A percentile compares a stretch with the other conserved stretches of the same genome.
phyloP scores from a whole-genome alignment of 2,113 vertebrate species.

The Tyrannus savana region DNA sequence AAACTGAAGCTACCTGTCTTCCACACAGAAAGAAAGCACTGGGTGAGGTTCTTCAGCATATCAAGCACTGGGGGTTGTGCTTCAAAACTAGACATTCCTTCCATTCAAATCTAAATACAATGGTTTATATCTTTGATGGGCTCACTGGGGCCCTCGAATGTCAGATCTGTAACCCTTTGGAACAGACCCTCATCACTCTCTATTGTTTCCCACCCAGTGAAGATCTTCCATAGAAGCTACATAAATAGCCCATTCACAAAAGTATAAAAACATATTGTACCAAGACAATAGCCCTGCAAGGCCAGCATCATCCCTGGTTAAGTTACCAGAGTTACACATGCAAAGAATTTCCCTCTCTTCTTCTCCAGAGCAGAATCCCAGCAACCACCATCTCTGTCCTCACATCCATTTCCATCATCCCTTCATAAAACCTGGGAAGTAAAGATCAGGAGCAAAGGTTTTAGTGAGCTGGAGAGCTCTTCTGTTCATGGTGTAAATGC shows the following conservation, averaged over 20 bases:
- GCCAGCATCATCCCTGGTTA: not conserved
- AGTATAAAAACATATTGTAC: not conserved
- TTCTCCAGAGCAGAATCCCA: not conserved
- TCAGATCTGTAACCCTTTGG: not conserved
- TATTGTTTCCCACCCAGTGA: slow-evolving; percentile 25
- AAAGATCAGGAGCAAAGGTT: not conserved
- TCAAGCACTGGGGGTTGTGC: not conserved
- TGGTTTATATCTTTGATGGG: slow-evolving; percentile 12
- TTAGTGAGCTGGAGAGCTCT: not conserved
- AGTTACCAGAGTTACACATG: not conserved
- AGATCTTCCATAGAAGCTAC: not conserved
- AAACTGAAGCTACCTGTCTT: not conserved
- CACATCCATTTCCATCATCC: not conserved
- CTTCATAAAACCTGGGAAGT: not conserved
- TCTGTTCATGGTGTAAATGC: not conserved
- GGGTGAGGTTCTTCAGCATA: not conserved
- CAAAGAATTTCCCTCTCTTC: not conserved
- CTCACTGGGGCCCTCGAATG: not conserved
- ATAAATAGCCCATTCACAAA: slow-evolving; percentile 31
- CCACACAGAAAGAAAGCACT: not conserved
- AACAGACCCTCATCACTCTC: not conserved
- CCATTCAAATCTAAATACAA: slow-evolving; percentile 45
- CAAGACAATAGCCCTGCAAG: slow-evolving; percentile 18
- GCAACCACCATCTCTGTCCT: not conserved
- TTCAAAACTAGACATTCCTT: not conserved